These are phyloP conservation scores for Phylloscopus trochiloides DNA, from an alignment of 2,113 vertebrate genomes.

Conservation along the genomic window DNA sequence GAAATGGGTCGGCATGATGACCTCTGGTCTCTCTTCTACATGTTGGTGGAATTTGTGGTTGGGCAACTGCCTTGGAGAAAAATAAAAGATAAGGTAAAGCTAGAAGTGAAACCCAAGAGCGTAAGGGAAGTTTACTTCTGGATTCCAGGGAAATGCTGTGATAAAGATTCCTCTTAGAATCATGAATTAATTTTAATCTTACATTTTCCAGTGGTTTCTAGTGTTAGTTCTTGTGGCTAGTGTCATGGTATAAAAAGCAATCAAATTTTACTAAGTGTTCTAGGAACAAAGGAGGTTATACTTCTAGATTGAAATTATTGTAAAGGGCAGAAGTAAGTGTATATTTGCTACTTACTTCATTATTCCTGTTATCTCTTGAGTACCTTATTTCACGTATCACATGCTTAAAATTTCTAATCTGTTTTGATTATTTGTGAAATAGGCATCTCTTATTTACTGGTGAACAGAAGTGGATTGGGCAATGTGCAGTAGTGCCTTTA, in stretches of 20 bases:
- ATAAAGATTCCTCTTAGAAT: background rate
- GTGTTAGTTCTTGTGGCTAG: background rate
- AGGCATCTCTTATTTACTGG: background rate
- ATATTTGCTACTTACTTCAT: background rate
- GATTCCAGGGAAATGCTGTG: background rate
- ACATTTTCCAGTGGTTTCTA: background rate
- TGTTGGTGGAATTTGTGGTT: conserved; percentile 97
- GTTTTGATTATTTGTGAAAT: background rate
- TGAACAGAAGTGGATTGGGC: background rate
- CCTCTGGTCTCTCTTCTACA: conserved; percentile 99
- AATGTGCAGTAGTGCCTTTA: background rate
- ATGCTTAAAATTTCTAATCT: background rate
- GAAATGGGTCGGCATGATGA: conserved; percentile 99
- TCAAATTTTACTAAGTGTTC: background rate
- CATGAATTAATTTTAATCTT: background rate
- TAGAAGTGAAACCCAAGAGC: background rate
- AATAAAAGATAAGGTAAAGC: conserved; percentile 96
- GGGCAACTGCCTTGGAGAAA: conserved; percentile 99
- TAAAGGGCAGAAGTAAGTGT: background rate
- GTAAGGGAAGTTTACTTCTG: background rate
- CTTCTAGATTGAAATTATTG: background rate
- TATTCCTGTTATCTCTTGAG: background rate
- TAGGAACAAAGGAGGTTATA: background rate
- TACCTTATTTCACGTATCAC: background rate
- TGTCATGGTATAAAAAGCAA: background rate